Evolutionary conservation across 2,888 invertebrate genomes (phyloP).

Genomic region (Hedychridium roseum): DNA sequence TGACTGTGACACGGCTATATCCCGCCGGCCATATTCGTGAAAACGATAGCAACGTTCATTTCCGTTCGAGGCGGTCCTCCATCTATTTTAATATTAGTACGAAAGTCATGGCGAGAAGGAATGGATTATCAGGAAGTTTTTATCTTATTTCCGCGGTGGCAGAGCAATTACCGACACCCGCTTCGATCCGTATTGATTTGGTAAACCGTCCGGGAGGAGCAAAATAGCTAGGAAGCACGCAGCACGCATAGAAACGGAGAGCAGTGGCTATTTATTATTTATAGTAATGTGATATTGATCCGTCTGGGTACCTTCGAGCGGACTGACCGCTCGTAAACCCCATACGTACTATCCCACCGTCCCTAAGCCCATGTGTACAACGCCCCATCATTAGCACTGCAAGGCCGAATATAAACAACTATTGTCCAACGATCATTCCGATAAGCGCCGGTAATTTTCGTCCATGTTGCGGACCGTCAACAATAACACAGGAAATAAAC

Average conservation of each 20-base stretch:
- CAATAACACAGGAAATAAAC: too few relatives aligned
- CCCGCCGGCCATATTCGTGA: too few relatives aligned
- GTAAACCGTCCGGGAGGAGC: constrained; percentile 21
- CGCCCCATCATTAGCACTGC: constrained; percentile 21
- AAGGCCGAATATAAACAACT: constrained; percentile 14
- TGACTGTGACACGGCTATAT: too few relatives aligned
- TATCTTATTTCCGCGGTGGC: background rate
- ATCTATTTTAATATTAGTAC: too few relatives aligned
- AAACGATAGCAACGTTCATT: background rate
- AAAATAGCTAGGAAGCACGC: constrained; percentile 25
- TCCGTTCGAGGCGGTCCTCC: too few relatives aligned
- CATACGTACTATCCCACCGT: constrained; percentile 18
- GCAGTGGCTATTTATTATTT: constrained; percentile 55
- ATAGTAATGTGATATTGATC: constrained; percentile 61
- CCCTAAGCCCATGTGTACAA: constrained; percentile 16
- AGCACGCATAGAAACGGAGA: constrained; percentile 23
- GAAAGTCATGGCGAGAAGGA: too few relatives aligned
- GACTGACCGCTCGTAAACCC: constrained; percentile 38
- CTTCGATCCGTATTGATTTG: constrained; percentile 13
- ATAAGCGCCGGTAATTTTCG: constrained; percentile 12
- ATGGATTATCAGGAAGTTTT: too few relatives aligned
- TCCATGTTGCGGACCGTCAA: too few relatives aligned
- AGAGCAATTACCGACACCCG: constrained; percentile 18
- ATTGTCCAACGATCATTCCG: constrained; percentile 17
- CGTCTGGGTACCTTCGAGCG: constrained; percentile 49